A percentile compares a stretch with the other conserved stretches of the same genome.
phyloP scores from a whole-genome alignment of 2,888 invertebrate genomes.

The Meteorus cinctellus region DNA sequence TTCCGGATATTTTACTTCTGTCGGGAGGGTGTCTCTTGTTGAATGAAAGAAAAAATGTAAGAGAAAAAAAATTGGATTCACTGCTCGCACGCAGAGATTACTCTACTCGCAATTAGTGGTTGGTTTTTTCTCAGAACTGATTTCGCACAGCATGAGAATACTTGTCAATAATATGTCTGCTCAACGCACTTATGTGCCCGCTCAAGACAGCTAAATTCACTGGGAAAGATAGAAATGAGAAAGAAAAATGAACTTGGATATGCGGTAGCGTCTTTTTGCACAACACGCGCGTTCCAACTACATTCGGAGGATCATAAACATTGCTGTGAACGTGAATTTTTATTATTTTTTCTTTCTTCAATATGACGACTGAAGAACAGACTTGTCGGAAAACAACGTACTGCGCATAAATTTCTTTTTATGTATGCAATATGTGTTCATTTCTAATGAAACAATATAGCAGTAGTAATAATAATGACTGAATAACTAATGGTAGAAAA shows the following conservation, averaged over 20 bases:
- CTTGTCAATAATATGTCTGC: neutral
- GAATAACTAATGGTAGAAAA: neutral
- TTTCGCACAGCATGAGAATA: neutral
- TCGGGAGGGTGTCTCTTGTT: neutral
- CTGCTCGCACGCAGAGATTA: slow-evolving; percentile 1
- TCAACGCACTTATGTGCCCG: slow-evolving; percentile 10
- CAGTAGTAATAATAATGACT: slow-evolving; percentile 1
- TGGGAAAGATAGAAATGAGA: slow-evolving; percentile 40
- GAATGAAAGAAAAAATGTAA: neutral
- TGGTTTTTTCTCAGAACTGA: neutral
- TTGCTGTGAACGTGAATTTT: slow-evolving; percentile 38
- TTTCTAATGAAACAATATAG: slow-evolving; percentile 29
- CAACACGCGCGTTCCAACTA: slow-evolving; percentile 26
- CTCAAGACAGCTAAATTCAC: slow-evolving; percentile 27
- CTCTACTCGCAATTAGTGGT: slow-evolving; percentile 13
- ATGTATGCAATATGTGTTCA: slow-evolving; percentile 29
- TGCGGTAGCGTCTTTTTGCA: neutral
- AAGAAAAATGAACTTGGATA: slow-evolving; percentile 22
- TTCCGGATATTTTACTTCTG: neutral
- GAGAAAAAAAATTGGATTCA: neutral
- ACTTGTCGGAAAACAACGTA: neutral
- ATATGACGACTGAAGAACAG: slow-evolving; percentile 34
- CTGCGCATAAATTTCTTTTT: neutral
- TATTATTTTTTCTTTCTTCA: slow-evolving; percentile 22
- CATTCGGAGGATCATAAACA: slow-evolving; percentile 50